Conservation (phyloP, 2,797 vertebrate genomes). For the Ispidina lecontei region DNA sequence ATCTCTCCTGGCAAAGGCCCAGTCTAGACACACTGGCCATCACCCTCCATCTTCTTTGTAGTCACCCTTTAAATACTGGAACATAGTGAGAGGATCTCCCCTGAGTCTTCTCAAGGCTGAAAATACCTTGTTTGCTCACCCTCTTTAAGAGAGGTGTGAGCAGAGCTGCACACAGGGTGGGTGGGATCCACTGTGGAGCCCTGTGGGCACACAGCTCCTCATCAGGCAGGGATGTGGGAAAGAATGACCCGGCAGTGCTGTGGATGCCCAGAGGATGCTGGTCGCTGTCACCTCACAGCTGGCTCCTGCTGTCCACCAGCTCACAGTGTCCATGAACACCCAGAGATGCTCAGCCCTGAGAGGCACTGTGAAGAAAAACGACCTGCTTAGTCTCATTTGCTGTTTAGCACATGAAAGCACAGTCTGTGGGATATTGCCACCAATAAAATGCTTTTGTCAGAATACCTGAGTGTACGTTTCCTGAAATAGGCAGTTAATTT, state of each 20-base stretch:
- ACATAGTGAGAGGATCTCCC: too few species aligned
- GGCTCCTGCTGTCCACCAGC: not conserved
- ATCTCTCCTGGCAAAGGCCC: not conserved
- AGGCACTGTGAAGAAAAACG: not conserved
- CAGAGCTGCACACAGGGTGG: rapidly evolving
- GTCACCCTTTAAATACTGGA: too few species aligned
- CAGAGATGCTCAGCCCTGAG: rapidly evolving
- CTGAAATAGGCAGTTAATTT: not conserved
- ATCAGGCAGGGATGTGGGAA: not conserved
- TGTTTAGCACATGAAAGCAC: not conserved
- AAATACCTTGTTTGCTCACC: not conserved
- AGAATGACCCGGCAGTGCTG: rapidly evolving
- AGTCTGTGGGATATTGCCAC: not conserved
- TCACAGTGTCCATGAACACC: rapidly evolving
- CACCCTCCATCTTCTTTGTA: not conserved
- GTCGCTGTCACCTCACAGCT: not conserved
- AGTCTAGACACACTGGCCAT: not conserved
- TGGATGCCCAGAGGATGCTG: too few species aligned
- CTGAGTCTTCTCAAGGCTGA: not conserved
- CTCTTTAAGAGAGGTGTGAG: not conserved
- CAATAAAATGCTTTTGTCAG: not conserved
- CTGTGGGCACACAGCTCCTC: not conserved
- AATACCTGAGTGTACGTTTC: not conserved
- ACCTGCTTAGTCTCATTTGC: not conserved
- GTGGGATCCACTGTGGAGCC: rapidly evolving